These are phyloP conservation scores for Hippoglossus hippoglossus DNA, from an alignment of 2,797 vertebrate species.

Conservation along the genomic window DNA sequence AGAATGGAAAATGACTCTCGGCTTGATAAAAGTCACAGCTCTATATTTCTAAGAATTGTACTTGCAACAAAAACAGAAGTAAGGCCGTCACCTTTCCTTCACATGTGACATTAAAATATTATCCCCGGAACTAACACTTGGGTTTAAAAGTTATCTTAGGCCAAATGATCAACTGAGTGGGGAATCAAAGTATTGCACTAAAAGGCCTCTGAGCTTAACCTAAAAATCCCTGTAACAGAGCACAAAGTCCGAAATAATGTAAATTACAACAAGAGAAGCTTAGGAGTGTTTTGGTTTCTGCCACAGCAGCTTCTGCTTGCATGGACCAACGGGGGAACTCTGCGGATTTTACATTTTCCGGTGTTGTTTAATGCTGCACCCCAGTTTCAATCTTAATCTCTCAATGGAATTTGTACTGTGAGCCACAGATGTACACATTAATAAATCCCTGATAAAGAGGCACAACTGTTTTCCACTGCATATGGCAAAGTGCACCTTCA, in stretches of 20 bases:
- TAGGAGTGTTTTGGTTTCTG: constrained; percentile 18
- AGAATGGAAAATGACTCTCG: constrained; percentile 16
- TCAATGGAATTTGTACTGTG: neutral
- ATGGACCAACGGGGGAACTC: neutral
- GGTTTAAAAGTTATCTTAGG: constrained; percentile 33
- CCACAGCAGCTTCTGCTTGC: neutral
- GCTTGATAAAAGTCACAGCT: neutral
- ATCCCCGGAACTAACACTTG: constrained; percentile 33
- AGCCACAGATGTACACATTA: neutral
- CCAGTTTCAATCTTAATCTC: neutral
- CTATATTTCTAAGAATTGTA: neutral
- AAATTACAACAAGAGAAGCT: constrained; percentile 33
- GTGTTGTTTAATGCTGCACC: neutral
- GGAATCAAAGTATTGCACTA: constrained; percentile 65
- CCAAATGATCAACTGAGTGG: constrained; percentile 66
- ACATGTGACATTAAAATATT: constrained; percentile 10
- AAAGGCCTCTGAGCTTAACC: constrained; percentile 62
- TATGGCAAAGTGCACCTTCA: neutral
- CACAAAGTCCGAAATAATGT: constrained; percentile 38
- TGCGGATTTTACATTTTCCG: neutral
- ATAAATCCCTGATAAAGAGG: neutral
- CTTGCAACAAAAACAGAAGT: constrained; percentile 4
- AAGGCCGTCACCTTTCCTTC: neutral
- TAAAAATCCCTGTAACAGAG: constrained; percentile 37
- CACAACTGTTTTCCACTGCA: neutral